Evolutionary conservation across 2,797 vertebrate genomes (phyloP), one percentile per base, ranked within the genome.

Genomic region (Scarus forsteni): DNA sequence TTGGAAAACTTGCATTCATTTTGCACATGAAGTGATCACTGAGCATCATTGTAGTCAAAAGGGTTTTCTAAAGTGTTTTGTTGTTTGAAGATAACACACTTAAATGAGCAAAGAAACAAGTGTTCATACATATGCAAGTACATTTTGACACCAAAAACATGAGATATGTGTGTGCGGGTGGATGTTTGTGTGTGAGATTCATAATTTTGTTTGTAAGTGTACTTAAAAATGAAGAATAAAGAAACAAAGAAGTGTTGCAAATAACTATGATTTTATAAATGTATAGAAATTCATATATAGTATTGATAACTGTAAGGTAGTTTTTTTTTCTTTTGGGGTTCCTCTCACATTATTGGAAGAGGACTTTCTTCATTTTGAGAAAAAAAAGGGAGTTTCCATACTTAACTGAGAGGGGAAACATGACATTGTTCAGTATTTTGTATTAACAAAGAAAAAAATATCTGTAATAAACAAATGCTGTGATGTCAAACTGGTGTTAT

Each of bases 161-260:
- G 75, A 59, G 42, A 74, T 79, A 46, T 54, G 55, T 15, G 55
- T 18, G 14, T 12, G 46, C 15, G 66, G 40, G 49, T 51, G 73
- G 52, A 13, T 12, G 43, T 15, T 51, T 51, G 50, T 51, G 27
- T 51, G 50, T 34, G 74, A 69, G 85, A 44, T 86, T 84, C 70
- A 80, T 83, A 80, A 85, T 84, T 87, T 80, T 86, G 81, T 91
- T 88, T 92, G 85, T 90, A 93, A 93, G 92, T 92, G 92, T 93
- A 93, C 92, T 93, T 93, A 93, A 92, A 86, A 90, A 88, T 91
- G 70, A 92, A 91, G 88, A 91, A 89, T 90, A 89, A 92, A 90
- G 81, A 87, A 82, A 70, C 70, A 77, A 88, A 85, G 79, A 88
- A 78, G 43, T 57, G 70, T 81, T 83, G 73, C 72, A 83, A 85